A percentile compares a stretch with the other conserved stretches of the same genome.
Conservation (phyloP, 2,113 vertebrate species). For the Notarius lentiginosus region DNA sequence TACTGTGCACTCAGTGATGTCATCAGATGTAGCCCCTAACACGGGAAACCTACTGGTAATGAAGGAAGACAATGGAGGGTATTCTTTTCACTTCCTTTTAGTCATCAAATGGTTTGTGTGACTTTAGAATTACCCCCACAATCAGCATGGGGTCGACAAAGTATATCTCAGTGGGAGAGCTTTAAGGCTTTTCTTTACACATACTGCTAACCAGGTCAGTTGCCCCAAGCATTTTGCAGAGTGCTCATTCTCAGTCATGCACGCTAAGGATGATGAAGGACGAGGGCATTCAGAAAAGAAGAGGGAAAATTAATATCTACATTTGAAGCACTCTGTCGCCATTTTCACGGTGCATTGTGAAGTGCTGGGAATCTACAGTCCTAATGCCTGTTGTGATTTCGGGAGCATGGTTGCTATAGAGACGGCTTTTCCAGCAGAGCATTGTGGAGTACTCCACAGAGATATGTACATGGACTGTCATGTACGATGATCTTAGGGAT, state of each 20-base stretch:
- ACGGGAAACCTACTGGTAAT: constrained; percentile 50
- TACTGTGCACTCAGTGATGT: constrained; percentile 39
- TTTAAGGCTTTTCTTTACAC: constrained; percentile 39
- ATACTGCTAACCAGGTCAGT: constrained; percentile 57
- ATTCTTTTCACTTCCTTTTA: constrained; percentile 60
- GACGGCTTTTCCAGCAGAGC: constrained; percentile 67
- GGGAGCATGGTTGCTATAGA: constrained; percentile 68
- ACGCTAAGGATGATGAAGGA: constrained; percentile 12
- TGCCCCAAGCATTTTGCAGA: constrained; percentile 33
- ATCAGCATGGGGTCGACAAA: constrained; percentile 49
- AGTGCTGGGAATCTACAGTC: constrained; percentile 26
- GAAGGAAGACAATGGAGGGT: constrained; percentile 55
- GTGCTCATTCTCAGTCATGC: constrained; percentile 13
- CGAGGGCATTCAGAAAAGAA: constrained; percentile 6
- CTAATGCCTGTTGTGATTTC: constrained; percentile 50
- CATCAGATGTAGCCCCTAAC: constrained; percentile 48
- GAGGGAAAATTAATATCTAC: not conserved
- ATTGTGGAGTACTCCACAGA: constrained; percentile 73
- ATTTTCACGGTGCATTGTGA: constrained; percentile 35
- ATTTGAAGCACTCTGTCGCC: constrained; percentile 25
- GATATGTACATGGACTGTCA: constrained; percentile 61
- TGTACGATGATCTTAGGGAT: constrained; percentile 59
- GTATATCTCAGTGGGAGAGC: constrained; percentile 50
- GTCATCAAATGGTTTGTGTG: constrained; percentile 52
- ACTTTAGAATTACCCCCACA: constrained; percentile 45